phyloP scores from a whole-genome alignment of 2,888 invertebrate genomes.

The Homarus gammarus region DNA sequence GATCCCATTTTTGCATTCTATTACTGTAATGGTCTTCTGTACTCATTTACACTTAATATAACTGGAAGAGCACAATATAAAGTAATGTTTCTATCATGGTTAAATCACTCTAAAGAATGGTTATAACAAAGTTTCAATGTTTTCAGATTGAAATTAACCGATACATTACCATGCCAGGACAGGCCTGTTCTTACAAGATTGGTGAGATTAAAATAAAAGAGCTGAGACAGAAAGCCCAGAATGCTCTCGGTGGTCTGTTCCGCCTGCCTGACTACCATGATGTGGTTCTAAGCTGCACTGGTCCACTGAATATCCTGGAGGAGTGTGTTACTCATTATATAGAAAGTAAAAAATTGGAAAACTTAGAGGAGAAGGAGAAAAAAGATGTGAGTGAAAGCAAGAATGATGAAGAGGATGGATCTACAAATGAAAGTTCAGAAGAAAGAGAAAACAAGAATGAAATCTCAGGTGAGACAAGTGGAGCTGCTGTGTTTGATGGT shows the following conservation, averaged over 20 bases:
- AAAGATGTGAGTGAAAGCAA: not conserved
- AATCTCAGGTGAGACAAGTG: not conserved
- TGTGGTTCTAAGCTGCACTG: constrained; percentile 64
- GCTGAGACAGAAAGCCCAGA: constrained; percentile 71
- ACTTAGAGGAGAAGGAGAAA: constrained; percentile 1
- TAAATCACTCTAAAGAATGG: too few species aligned
- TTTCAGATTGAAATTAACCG: constrained; percentile 61
- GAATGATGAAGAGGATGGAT: not conserved
- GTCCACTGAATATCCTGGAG: constrained; percentile 69
- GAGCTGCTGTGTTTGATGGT: not conserved
- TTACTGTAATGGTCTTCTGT: too few species aligned
- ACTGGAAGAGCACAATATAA: too few species aligned
- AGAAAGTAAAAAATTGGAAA: constrained; percentile 34
- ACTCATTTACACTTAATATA: too few species aligned
- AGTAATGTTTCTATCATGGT: too few species aligned
- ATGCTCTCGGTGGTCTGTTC: constrained; percentile 71
- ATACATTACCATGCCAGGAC: constrained; percentile 69
- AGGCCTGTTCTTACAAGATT: constrained; percentile 70
- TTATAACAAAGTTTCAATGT: too few species aligned
- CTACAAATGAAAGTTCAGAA: not conserved
- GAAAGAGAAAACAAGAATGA: not conserved
- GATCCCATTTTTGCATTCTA: too few species aligned
- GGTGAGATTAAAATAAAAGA: constrained; percentile 75
- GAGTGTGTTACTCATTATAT: constrained; percentile 70
- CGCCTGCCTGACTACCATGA: constrained; percentile 67